Conservation (phyloP, 1,140 invertebrate genomes). For the Drosophila kurseongensis region DNA sequence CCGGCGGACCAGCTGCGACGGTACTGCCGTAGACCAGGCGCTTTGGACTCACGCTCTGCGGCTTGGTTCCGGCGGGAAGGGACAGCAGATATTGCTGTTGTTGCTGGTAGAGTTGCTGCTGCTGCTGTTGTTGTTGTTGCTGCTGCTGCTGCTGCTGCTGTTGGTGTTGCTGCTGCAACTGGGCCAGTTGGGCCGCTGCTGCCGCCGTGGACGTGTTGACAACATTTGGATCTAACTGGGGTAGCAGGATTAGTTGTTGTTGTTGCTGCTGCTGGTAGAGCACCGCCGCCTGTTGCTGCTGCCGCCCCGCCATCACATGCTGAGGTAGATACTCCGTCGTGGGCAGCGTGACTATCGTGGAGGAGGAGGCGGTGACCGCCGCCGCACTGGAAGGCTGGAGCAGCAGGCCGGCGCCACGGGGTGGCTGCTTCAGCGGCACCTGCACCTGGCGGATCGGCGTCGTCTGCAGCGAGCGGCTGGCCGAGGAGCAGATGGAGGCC, state of each 20-base stretch:
- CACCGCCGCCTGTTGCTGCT: slow-evolving; percentile 54
- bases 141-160: slow-evolving; percentile 66
- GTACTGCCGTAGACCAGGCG: slow-evolving; percentile 60
- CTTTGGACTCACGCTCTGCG: slow-evolving; percentile 76
- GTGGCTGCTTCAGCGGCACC: slow-evolving; percentile 52
- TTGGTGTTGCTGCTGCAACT: slow-evolving; percentile 72
- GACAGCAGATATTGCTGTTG: slow-evolving; percentile 68
- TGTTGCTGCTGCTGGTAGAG: slow-evolving; percentile 62
- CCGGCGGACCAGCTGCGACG: slow-evolving; percentile 10
- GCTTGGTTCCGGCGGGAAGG: slow-evolving; percentile 61
- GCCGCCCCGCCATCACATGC: slow-evolving; percentile 65
- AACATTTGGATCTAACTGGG: slow-evolving; percentile 74
- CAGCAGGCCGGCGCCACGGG: slow-evolving; percentile 37
- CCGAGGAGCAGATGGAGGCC: slow-evolving; percentile 84
- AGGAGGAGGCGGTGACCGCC: slow-evolving; percentile 22
- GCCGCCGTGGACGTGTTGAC: slow-evolving; percentile 83
- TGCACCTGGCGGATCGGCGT: slow-evolving; percentile 80
- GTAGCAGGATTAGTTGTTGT: slow-evolving; percentile 52
- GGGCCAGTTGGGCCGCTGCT: slow-evolving; percentile 70
- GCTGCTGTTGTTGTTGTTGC: slow-evolving; percentile 45
- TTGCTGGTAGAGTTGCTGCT: slow-evolving; percentile 55
- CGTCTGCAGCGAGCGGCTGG: slow-evolving; percentile 82
- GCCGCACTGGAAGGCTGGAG: slow-evolving; percentile 55
- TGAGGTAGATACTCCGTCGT: slow-evolving; percentile 81
- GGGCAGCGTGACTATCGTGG: slow-evolving; percentile 45